A percentile compares a stretch with the other conserved stretches of the same genome.
phyloP scores from a whole-genome alignment of 2,113 vertebrate genomes.

The Cnemophilus loriae region DNA sequence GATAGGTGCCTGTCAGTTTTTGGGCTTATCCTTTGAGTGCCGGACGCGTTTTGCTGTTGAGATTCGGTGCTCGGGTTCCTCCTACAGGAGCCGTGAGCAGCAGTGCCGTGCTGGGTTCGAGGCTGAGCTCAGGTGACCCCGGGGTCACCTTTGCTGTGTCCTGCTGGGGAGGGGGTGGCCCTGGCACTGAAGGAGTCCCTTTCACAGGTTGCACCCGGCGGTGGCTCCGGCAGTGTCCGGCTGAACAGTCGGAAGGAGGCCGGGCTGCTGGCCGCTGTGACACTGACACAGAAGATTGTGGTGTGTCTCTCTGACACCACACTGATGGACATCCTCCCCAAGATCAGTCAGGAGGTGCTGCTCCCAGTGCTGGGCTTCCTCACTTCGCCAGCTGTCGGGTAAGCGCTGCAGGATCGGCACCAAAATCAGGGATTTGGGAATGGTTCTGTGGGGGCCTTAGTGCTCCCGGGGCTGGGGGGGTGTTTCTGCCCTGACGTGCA shows the following conservation, averaged over 20 bases:
- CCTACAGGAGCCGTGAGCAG: neutral
- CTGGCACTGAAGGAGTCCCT: neutral
- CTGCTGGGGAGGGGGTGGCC: neutral
- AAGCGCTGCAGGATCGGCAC: neutral
- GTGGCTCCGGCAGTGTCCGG: slow-evolving; percentile 69
- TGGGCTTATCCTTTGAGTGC: neutral
- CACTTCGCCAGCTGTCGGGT: slow-evolving; percentile 85
- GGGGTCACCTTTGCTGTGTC: neutral
- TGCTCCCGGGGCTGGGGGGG: neutral
- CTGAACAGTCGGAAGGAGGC: slow-evolving; percentile 97
- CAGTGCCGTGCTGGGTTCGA: neutral
- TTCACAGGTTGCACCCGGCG: slow-evolving; percentile 82
- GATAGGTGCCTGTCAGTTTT: neutral
- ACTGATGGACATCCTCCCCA: slow-evolving; percentile 97
- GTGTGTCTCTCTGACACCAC: slow-evolving; percentile 94
- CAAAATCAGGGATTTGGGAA: neutral
- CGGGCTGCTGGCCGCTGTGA: slow-evolving; percentile 87
- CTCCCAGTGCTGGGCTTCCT: slow-evolving; percentile 89
- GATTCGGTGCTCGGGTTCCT: neutral
- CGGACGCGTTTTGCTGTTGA: neutral
- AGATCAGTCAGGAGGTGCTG: slow-evolving; percentile 93
- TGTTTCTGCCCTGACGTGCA: neutral
- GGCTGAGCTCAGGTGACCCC: neutral
- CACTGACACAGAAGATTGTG: slow-evolving; percentile 90
- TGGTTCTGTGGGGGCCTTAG: neutral